Evolutionary conservation across 2,113 vertebrate species (phyloP), one percentile per base, ranked within the genome.

Genomic region (Todiramphus chloris): DNA sequence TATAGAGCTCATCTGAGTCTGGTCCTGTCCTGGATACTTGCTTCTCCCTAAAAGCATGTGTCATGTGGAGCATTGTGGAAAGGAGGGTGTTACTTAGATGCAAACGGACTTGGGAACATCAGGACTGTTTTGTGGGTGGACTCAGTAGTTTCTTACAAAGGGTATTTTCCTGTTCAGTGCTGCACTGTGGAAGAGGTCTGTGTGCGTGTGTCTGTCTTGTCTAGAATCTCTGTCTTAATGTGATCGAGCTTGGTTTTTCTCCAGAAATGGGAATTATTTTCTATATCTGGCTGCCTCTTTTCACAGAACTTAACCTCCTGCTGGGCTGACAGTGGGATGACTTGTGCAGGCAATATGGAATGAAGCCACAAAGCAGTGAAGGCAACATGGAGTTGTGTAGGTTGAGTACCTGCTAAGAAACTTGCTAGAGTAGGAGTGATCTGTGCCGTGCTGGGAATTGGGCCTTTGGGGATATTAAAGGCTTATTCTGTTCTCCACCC

Each of bases 391-490:
- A 72, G 3, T 9, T 66, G 16, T 64, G 35, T 82, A 15, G 41
- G 19, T 64, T 91, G 58, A 16, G 44, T 35, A 48, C 6, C n/a
- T 76, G 56, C 35, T 79, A 91, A 87, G 31, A 25, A 74, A 8
- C 53, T 55, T 78, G 11, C 24, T 79, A 39, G 44, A 63, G 25
- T 23, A 67, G 28, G 19, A 11, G 1, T 58, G 37, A 46, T 67
- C 53, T 2, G 0, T 60, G 0, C 27, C 1, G 1, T 56, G 62
- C 48, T 58, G 74, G 35, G 23, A 89, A 51, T 10, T 56, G 14
- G 27, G 19, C 39, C 18, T 74, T 46, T 64, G 25, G 8, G 24
- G 20, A 14, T 78, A 51, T 31, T 59, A 78, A 94, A 73, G 37
- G 20, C 21, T 63, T 78, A 30, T 50, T 87, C 18, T 76, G 3